These are phyloP conservation scores for Tenthredo mesomela DNA, from an alignment of 2,888 invertebrate genomes.

Conservation along the genomic window DNA sequence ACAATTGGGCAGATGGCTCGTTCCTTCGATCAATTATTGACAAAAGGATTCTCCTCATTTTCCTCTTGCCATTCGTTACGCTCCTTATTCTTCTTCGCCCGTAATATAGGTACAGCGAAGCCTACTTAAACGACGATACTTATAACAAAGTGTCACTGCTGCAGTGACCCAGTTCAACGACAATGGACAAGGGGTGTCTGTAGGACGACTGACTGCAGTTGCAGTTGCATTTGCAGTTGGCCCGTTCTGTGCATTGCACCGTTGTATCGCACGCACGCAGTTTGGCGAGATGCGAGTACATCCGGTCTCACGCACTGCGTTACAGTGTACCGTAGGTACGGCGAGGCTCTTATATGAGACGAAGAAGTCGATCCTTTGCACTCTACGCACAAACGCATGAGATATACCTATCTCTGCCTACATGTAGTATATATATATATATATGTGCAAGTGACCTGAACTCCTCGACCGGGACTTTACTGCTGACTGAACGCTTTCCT, in stretches of 20 bases:
- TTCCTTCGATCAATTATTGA: constrained; percentile 10
- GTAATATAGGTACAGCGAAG: constrained; percentile 12
- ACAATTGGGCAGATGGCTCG: constrained; percentile 3
- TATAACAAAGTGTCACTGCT: constrained; percentile 32
- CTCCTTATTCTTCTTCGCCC: constrained; percentile 19
- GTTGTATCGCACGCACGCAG: constrained; percentile 27
- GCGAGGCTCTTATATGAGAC: not conserved
- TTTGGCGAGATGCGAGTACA: constrained; percentile 32
- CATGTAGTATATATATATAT: not conserved
- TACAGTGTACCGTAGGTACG: not conserved
- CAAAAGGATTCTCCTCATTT: constrained; percentile 32
- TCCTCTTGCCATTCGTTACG: constrained; percentile 28
- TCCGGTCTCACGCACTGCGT: constrained; percentile 46
- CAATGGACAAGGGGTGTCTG: constrained; percentile 43
- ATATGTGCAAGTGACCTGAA: constrained; percentile 7
- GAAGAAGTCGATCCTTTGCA: constrained; percentile 31
- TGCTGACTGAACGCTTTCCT: constrained; percentile 26
- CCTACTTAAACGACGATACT: constrained; percentile 39
- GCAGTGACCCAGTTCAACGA: constrained; percentile 40
- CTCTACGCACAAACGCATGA: constrained; percentile 45
- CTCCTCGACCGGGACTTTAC: constrained; percentile 18
- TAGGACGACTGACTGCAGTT: constrained; percentile 37
- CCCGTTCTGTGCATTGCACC: constrained; percentile 40
- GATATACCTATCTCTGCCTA: not conserved
- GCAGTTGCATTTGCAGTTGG: not conserved